Evolutionary conservation across 2,113 vertebrate species (phyloP).

Genomic region (Scatophagus argus): DNA sequence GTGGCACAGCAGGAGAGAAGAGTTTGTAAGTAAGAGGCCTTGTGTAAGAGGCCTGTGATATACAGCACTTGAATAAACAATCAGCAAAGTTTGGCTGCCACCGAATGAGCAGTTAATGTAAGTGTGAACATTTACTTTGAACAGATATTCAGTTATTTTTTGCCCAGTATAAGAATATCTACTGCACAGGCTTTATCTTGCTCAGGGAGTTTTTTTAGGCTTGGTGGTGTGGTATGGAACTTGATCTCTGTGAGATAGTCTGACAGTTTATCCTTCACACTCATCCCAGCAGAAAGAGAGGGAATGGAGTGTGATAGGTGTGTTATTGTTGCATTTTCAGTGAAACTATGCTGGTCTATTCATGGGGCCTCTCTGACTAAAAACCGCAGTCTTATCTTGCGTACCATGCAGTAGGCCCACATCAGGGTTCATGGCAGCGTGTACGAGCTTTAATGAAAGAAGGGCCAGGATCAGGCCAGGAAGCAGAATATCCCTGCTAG

Average conservation of each 20-base stretch:
- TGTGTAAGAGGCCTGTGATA: conserved; percentile 8
- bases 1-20: conserved; percentile 41
- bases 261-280: conserved; percentile 77
- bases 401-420: conserved; percentile 51
- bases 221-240: conserved; percentile 66
- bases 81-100: conserved; percentile 6
- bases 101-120: conserved; percentile 14
- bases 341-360: conserved; percentile 72
- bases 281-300: conserved; percentile 58
- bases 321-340: conserved; percentile 82
- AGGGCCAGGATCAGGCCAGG: conserved; percentile 14
- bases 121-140: conserved; percentile 11
- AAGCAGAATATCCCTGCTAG: conserved; percentile 23
- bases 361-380: conserved; percentile 58
- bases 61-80: conserved; percentile 33
- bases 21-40: conserved; percentile 24
- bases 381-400: conserved; percentile 65
- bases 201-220: conserved; percentile 29
- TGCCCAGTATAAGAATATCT: conserved; percentile 38
- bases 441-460: conserved; percentile 38
- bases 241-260: conserved; percentile 84
- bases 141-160: conserved; percentile 9
- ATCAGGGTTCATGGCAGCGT: conserved; percentile 66
- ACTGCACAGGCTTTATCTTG: conserved; percentile 64
- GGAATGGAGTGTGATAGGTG: conserved; percentile 69